These are phyloP conservation scores for Paracentrotus lividus DNA, from an alignment of 53 echinoderm and acorn worm species.

Conservation along the genomic window DNA sequence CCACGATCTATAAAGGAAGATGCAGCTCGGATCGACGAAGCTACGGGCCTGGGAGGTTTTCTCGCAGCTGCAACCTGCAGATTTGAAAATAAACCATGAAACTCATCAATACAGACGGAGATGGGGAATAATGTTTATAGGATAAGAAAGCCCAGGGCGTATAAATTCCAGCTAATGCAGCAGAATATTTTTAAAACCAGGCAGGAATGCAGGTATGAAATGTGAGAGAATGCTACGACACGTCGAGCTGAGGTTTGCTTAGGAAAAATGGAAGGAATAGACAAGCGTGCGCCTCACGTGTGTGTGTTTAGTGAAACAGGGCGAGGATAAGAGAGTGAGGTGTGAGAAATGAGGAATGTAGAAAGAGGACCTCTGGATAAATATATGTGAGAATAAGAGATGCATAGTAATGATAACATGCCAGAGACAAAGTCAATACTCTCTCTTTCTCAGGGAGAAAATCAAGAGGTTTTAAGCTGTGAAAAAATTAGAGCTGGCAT, in stretches of 20 bases:
- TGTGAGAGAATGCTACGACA: not conserved
- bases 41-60: conserved; percentile 34
- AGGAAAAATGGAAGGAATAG: not conserved
- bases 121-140: conserved; percentile 26
- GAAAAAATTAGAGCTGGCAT: not conserved
- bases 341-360: not conserved
- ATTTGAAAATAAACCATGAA: conserved; percentile 52
- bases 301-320: conserved; percentile 20
- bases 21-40: not conserved
- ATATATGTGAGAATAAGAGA: conserved; percentile 39
- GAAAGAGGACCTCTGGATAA: conserved; percentile 15
- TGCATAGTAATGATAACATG: conserved; percentile 46
- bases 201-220: not conserved
- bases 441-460: not conserved
- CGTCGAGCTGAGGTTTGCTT: not conserved
- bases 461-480: conserved; percentile 35
- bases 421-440: conserved; percentile 39
- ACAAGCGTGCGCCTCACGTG: not conserved
- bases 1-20: conserved; percentile 32
- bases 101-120: conserved; percentile 21
- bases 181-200: conserved; percentile 17
- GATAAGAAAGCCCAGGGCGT: not conserved
- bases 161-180: conserved; percentile 27
- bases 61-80: conserved; percentile 41
- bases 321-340: conserved; percentile 6